These are phyloP conservation scores for Synanthedon formicaeformis DNA, from an alignment of 2,888 invertebrate genomes.

Conservation along the genomic window DNA sequence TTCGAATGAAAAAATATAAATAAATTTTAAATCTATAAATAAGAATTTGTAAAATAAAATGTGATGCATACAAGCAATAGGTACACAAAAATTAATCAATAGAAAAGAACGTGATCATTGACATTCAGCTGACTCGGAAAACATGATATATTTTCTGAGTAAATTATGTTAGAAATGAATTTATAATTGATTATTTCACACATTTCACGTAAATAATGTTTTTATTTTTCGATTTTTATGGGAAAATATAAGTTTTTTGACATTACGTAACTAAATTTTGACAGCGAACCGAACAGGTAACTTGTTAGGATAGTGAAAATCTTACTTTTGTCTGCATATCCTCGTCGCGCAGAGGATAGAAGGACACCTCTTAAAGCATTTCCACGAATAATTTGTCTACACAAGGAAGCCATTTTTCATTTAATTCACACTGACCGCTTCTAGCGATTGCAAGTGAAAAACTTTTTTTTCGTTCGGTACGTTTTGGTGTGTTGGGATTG, in stretches of 20 bases:
- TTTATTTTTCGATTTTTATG: slow-evolving; percentile 3
- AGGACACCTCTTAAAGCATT: slow-evolving; percentile 74
- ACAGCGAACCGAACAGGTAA: slow-evolving; percentile 29
- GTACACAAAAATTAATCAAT: slow-evolving; percentile 4
- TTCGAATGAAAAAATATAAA: too few species aligned
- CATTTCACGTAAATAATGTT: slow-evolving; percentile 1
- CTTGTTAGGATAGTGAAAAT: slow-evolving; percentile 16
- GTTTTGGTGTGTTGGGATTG: not conserved
- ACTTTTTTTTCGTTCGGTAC: slow-evolving; percentile 18
- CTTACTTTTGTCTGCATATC: slow-evolving; percentile 77
- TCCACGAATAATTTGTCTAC: slow-evolving; percentile 77
- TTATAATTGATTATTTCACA: slow-evolving; percentile 1
- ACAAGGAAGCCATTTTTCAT: slow-evolving; percentile 80
- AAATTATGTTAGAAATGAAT: too few species aligned
- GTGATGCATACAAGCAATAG: not conserved
- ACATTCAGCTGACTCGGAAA: too few species aligned
- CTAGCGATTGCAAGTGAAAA: slow-evolving; percentile 55
- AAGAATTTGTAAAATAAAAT: not conserved
- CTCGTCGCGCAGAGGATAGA: slow-evolving; percentile 71
- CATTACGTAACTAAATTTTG: slow-evolving; percentile 65
- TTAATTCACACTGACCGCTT: slow-evolving; percentile 54
- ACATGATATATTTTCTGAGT: slow-evolving; percentile 18
- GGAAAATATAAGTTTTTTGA: slow-evolving; percentile 29
- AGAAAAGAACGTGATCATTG: slow-evolving; percentile 1
- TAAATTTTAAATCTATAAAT: too few species aligned